Base-by-base conservation (phyloP, 1,140 invertebrate species). In the Listronotus oregonensis region DNA sequence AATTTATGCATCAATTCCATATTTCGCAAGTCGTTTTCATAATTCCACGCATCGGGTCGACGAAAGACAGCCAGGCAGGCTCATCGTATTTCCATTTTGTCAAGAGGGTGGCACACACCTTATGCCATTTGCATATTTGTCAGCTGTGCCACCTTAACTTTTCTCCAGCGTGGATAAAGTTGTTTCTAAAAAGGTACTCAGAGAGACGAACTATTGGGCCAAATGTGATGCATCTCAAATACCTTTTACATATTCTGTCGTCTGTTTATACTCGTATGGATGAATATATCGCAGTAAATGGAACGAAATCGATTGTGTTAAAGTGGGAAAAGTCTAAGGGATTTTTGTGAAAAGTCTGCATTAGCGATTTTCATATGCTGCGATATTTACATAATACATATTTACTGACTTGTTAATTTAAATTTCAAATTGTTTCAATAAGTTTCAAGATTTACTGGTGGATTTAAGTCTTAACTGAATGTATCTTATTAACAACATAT, bases 11-110 rank as follows among this genome's bases (percentile, higher is more conserved):
- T 79, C 76, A 74, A 74, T 79, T 77, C 77, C 75, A 79, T 79
- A 79, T 77, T 79, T 78, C 73, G 73, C 75, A 76, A 77, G 77
- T 79, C 77, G 75, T 78, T 79, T 77, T 77, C 77, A 77, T 78
- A 78, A 79, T 79, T 77, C 77, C 74, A 73, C 74, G 75, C 76
- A 78, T 76, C 77, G 75, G 73, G 69, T 68, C 72, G 69, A 70
- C 71, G 64, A 69, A 70, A 74, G 70, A 75, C 68, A 72, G 39
- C 54, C 52, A 58, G 61, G 67, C 60, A n/a, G 62, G 50, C 73
- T 74, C 75, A 75, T 77, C 72, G 73, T 74, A 77, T 77, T 77
- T 77, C 75, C 75, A 77, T 77, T 76, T 75, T 70, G 72, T 66
- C 67, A 68, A 54, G 56, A 57, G 66, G 61, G 64, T 21, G 55